Conservation (phyloP, 2,113 vertebrate genomes). For the Argyrosomus japonicus region DNA sequence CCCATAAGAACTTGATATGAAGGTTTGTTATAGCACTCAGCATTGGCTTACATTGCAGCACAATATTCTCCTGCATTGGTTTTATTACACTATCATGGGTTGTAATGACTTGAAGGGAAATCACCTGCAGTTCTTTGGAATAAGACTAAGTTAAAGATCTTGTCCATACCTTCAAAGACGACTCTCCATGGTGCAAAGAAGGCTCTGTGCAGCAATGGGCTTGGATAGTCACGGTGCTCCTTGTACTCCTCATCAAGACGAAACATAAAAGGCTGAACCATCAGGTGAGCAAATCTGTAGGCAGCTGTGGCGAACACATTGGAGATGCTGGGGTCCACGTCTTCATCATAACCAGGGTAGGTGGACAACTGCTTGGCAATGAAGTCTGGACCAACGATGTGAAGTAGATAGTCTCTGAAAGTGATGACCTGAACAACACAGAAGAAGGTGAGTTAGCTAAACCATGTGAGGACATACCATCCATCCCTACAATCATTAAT, state of each 20-base stretch:
- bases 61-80: too few relatives aligned
- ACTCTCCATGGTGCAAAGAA: constrained; percentile 90
- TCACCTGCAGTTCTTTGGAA: too few relatives aligned
- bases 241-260: constrained; percentile 83
- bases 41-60: too few relatives aligned
- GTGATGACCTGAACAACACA: constrained; percentile 86
- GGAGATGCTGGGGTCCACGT: constrained; percentile 85
- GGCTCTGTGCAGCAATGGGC: constrained; percentile 79
- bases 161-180: constrained; percentile 84
- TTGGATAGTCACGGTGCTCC: constrained; percentile 67
- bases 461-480: neutral
- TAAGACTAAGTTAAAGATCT: neutral
- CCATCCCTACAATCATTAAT: neutral
- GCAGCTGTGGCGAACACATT: constrained; percentile 89
- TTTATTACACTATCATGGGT: too few relatives aligned
- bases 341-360: constrained; percentile 83
- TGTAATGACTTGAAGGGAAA: too few relatives aligned
- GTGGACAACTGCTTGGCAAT: constrained; percentile 70
- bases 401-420: constrained; percentile 87
- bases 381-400: constrained; percentile 77
- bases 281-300: constrained; percentile 88
- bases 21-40: too few relatives aligned
- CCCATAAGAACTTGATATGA: too few relatives aligned
- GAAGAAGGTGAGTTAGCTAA: neutral
- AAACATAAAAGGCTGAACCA: constrained; percentile 86